These are phyloP conservation scores for Oncorhynchus gorbuscha DNA, from an alignment of 2,113 vertebrate species.

Conservation along the genomic window DNA sequence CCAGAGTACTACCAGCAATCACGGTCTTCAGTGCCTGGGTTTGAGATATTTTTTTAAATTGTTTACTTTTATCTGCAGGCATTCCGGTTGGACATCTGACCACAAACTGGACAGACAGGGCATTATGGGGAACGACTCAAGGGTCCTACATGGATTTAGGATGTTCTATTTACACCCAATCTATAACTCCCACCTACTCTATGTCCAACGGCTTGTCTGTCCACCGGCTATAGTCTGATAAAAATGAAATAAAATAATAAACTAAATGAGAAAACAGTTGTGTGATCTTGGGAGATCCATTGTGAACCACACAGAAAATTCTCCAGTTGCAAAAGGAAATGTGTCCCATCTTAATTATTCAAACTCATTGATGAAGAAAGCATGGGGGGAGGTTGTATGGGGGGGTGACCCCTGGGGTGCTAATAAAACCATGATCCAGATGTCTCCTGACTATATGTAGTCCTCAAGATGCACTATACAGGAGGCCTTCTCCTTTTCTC, in stretches of 20 bases:
- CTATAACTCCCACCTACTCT: not conserved
- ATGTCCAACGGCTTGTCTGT: constrained; percentile 10
- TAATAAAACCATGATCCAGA: constrained; percentile 62
- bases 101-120: not conserved
- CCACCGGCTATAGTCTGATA: constrained; percentile 8
- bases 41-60: constrained; percentile 22
- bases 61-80: constrained; percentile 8
- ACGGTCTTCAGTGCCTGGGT: constrained; percentile 42
- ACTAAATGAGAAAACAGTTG: constrained; percentile 16
- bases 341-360: constrained; percentile 27
- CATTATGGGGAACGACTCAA: constrained; percentile 20
- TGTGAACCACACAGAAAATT: constrained; percentile 25
- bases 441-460: constrained; percentile 40
- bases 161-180: constrained; percentile 51
- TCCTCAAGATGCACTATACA: constrained; percentile 42
- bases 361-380: constrained; percentile 38
- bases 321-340: constrained; percentile 53
- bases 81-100: constrained; percentile 12
- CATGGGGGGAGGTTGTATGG: not conserved
- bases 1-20: constrained; percentile 36
- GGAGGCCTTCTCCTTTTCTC: constrained; percentile 34
- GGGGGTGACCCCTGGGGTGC: constrained; percentile 29
- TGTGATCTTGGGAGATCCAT: not conserved
- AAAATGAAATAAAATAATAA: constrained; percentile 4
- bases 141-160: constrained; percentile 23